Percentiles rank a stretch among this genome's conserved stretches.
These are phyloP conservation scores for Leucosticte australis DNA, from an alignment of 2,113 vertebrate species.

Conservation along the genomic window DNA sequence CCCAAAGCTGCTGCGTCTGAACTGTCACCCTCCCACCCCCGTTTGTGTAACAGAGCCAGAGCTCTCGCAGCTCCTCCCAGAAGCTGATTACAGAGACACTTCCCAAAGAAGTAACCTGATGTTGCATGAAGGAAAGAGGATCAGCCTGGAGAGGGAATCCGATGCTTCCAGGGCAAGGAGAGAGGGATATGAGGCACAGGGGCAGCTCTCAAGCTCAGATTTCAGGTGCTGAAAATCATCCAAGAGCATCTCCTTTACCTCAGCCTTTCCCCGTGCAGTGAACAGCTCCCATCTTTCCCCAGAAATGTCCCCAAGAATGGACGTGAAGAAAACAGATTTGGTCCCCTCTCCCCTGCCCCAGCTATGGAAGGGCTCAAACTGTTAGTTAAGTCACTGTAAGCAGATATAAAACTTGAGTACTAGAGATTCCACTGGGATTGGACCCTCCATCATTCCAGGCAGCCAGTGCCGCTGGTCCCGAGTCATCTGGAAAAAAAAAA, in stretches of 20 bases:
- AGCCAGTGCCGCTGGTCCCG: background rate
- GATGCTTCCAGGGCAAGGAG: background rate
- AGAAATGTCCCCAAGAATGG: background rate
- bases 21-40: background rate
- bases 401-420: background rate
- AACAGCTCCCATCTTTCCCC: background rate
- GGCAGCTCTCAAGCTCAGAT: background rate
- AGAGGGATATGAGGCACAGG: background rate
- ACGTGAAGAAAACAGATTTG: background rate
- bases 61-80: background rate
- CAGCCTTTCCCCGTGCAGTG: background rate
- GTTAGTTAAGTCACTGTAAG: constrained; percentile 30
- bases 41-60: background rate
- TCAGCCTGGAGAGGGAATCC: background rate
- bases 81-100: background rate
- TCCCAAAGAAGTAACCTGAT: background rate
- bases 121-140: background rate
- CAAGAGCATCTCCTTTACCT: background rate
- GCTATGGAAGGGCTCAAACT: background rate
- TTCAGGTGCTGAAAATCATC: background rate
- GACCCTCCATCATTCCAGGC: background rate
- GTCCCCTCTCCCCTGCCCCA: constrained; percentile 38
- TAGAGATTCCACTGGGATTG: background rate
- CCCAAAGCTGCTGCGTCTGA: background rate
- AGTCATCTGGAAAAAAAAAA: constrained; percentile 24